Conservation (phyloP, 2,113 vertebrate genomes). For the Salminus brasiliensis region DNA sequence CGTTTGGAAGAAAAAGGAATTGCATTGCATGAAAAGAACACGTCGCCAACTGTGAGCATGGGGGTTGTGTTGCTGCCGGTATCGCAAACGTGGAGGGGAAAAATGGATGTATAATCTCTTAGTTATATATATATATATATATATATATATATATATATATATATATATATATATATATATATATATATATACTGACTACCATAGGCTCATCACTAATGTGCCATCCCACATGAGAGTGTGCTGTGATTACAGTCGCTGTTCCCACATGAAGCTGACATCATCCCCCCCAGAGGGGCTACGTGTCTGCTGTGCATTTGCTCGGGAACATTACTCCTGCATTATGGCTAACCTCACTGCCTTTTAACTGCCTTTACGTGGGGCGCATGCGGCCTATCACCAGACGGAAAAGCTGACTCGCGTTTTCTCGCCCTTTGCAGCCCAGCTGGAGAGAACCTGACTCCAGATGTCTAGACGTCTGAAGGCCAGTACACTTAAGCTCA, state of each 20-base stretch:
- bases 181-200: no score
- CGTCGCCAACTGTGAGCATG: no score
- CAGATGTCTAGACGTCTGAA: constrained; percentile 64
- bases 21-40: no score
- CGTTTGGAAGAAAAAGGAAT: no score
- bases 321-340: background rate
- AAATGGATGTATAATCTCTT: no score
- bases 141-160: no score
- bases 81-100: no score
- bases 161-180: no score
- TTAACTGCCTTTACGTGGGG: constrained; percentile 41
- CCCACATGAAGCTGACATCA: constrained; percentile 39
- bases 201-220: no score
- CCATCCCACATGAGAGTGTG: background rate
- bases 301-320: background rate
- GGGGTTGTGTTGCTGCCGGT: no score
- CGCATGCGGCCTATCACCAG: constrained; percentile 43
- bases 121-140: no score
- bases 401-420: constrained; percentile 71
- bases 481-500: constrained; percentile 15
- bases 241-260: background rate
- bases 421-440: constrained; percentile 33
- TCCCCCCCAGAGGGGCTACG: constrained; percentile 30
- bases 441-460: constrained; percentile 48
- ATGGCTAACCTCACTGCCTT: constrained; percentile 50